Conservation (phyloP, 2,113 vertebrate species). For the Dromaius novaehollandiae region DNA sequence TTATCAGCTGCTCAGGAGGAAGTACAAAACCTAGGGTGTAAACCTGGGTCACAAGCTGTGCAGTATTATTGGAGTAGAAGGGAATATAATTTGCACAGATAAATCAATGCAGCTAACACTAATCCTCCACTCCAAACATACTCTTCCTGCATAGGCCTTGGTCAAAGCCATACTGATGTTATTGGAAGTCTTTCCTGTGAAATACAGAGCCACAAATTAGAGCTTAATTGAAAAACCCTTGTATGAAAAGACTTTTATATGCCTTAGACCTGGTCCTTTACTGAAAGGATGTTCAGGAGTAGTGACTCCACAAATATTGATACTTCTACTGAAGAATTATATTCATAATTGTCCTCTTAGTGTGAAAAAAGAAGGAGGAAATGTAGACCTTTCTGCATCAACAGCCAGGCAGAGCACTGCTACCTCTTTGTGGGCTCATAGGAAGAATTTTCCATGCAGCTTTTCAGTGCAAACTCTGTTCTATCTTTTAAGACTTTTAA, state of each 20-base stretch:
- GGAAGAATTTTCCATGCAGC: neutral
- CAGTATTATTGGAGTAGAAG: neutral
- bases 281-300: neutral
- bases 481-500: neutral
- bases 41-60: neutral
- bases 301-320: neutral
- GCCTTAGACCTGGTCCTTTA: neutral
- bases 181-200: neutral
- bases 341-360: neutral
- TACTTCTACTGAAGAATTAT: neutral
- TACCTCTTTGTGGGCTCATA: neutral
- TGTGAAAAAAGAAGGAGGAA: neutral
- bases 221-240: neutral
- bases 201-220: neutral
- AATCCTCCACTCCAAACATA: neutral
- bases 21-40: neutral
- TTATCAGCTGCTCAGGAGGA: neutral
- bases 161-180: neutral
- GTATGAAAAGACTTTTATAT: neutral
- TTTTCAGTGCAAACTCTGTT: neutral
- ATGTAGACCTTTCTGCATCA: neutral
- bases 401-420: neutral
- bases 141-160: neutral
- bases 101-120: neutral
- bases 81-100: neutral